Conservation (phyloP, 2,797 vertebrate species). For the Schizopygopsis pylzovi region DNA sequence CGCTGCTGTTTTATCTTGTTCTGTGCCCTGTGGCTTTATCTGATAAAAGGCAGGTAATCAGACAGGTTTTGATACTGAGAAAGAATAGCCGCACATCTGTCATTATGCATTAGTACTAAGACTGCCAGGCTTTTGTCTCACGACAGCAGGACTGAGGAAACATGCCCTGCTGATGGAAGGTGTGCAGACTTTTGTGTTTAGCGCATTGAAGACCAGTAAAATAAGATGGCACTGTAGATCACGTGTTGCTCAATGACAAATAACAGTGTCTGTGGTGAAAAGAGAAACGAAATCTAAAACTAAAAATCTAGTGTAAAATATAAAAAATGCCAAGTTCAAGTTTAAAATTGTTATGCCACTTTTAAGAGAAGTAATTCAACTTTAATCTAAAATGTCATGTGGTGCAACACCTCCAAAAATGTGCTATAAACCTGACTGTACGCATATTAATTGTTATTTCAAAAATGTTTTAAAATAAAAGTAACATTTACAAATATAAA, state of each 20-base stretch:
- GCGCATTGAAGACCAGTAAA: conserved; percentile 1
- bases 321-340: neutral
- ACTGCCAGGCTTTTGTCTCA: conserved; percentile 49
- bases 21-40: conserved; percentile 48
- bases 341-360: neutral
- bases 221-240: conserved; percentile 11
- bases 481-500: neutral
- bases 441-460: neutral
- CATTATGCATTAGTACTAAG: conserved; percentile 38
- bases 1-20: conserved; percentile 55
- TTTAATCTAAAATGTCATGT: neutral
- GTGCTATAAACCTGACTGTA: neutral
- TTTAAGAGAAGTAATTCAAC: neutral
- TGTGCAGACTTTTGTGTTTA: conserved; percentile 34
- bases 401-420: neutral
- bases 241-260: neutral
- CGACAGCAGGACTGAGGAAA: conserved; percentile 50
- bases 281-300: neutral
- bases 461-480: neutral
- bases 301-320: neutral
- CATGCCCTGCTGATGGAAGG: conserved; percentile 46
- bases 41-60: conserved; percentile 58
- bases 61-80: conserved; percentile 59
- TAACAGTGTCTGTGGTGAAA: neutral
- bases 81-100: conserved; percentile 57